Evolutionary conservation across 2,113 vertebrate species (phyloP).

Genomic region (Anoura caudifer): DNA sequence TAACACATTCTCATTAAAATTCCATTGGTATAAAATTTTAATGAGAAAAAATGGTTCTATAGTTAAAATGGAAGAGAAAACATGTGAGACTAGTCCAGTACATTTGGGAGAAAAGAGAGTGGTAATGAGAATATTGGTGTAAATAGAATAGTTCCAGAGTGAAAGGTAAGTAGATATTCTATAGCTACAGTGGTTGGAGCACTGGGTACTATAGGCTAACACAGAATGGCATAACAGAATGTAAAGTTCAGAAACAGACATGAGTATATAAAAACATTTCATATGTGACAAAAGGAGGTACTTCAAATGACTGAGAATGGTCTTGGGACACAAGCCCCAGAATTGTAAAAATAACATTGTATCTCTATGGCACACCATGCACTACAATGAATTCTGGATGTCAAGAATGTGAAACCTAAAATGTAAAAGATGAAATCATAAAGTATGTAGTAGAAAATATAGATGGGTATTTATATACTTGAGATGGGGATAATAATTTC

Average conservation of each 20-base stretch:
- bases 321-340: background rate
- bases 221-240: background rate
- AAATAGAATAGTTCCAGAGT: background rate
- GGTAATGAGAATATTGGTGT: background rate
- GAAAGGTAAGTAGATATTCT: background rate
- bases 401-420: background rate
- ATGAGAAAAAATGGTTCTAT: background rate
- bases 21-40: background rate
- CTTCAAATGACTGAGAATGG: background rate
- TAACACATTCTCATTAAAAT: background rate
- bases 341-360: background rate
- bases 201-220: background rate
- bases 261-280: background rate
- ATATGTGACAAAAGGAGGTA: background rate
- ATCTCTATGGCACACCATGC: background rate
- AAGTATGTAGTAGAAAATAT: background rate
- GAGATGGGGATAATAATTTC: background rate
- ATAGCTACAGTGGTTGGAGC: background rate
- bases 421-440: background rate
- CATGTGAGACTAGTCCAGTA: background rate
- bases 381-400: background rate
- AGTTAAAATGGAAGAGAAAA: background rate
- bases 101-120: background rate
- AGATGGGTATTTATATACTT: background rate
- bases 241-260: background rate